These are phyloP conservation scores for Saxidomus purpurata DNA, from an alignment of 1,140 invertebrate species.

Conservation along the genomic window DNA sequence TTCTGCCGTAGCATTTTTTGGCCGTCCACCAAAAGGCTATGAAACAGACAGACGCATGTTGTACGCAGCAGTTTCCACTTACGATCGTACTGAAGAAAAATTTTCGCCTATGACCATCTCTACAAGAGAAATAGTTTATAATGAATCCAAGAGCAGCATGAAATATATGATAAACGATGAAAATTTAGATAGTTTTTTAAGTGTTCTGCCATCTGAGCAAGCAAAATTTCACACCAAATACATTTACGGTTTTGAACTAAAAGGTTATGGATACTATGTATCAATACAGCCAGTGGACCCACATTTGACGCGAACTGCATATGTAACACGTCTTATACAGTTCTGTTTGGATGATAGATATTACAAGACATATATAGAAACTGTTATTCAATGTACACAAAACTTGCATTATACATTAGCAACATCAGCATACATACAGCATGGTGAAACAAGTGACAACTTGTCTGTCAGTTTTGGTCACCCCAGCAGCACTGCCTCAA, in stretches of 20 bases:
- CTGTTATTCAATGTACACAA: slow-evolving; percentile 55
- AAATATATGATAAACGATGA: slow-evolving; percentile 45
- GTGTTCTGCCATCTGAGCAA: slow-evolving; percentile 53
- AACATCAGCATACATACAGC: slow-evolving; percentile 41
- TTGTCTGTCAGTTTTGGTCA: slow-evolving; percentile 67
- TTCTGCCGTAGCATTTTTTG: slow-evolving; percentile 68
- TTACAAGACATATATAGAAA: slow-evolving; percentile 72
- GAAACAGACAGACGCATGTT: slow-evolving; percentile 39
- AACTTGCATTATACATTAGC: slow-evolving; percentile 62
- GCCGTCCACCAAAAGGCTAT: background rate
- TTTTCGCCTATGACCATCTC: slow-evolving; percentile 72
- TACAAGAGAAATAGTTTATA: slow-evolving; percentile 56
- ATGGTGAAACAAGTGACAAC: background rate
- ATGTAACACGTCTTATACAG: slow-evolving; percentile 66
- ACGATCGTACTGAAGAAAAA: slow-evolving; percentile 58
- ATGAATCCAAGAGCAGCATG: background rate
- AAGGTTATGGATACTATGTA: slow-evolving; percentile 67
- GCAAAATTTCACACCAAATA: slow-evolving; percentile 65
- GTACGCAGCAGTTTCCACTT: slow-evolving; percentile 71
- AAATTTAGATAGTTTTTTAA: slow-evolving; percentile 49
- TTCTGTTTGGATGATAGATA: slow-evolving; percentile 68
- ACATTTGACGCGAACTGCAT: background rate
- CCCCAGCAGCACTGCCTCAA: background rate
- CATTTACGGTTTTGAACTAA: slow-evolving; percentile 69
- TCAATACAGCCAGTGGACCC: slow-evolving; percentile 67